These are phyloP conservation scores for Panulirus ornatus DNA, from an alignment of 1,140 invertebrate genomes.

Conservation along the genomic window DNA sequence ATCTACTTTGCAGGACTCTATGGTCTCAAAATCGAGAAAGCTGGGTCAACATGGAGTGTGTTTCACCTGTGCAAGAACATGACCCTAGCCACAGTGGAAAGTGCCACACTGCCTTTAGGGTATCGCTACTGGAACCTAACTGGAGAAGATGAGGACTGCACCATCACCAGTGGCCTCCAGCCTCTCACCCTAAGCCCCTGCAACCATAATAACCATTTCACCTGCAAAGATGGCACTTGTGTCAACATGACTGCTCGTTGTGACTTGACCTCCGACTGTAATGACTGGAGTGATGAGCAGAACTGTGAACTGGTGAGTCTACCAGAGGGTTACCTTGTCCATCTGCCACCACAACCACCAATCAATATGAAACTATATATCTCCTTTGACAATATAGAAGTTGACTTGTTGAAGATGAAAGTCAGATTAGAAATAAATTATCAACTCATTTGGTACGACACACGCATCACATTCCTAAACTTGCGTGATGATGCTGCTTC, in stretches of 20 bases:
- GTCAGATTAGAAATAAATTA: conserved; percentile 6
- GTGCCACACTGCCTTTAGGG: too few relatives aligned
- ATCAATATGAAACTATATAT: background rate
- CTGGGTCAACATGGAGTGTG: too few relatives aligned
- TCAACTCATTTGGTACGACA: conserved; percentile 29
- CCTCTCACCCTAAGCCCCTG: conserved; percentile 41
- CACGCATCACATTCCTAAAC: conserved; percentile 11
- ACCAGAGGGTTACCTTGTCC: background rate
- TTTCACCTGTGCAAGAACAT: too few relatives aligned
- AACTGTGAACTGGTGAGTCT: background rate
- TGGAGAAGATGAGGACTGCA: too few relatives aligned
- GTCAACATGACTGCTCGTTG: conserved; percentile 6
- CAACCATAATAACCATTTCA: background rate
- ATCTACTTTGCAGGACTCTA: too few relatives aligned
- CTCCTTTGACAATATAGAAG: conserved; percentile 13
- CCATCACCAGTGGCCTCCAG: too few relatives aligned
- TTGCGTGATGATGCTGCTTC: background rate
- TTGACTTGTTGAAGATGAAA: conserved; percentile 13
- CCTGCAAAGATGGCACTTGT: conserved; percentile 34
- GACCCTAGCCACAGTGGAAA: too few relatives aligned
- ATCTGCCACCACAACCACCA: background rate
- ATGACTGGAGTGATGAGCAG: conserved; percentile 30
- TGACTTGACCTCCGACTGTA: conserved; percentile 4
- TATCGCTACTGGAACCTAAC: too few relatives aligned
- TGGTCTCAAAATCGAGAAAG: too few relatives aligned